Conservation (phyloP, 1,140 invertebrate genomes). For the Ceratosolen fusciceps region DNA sequence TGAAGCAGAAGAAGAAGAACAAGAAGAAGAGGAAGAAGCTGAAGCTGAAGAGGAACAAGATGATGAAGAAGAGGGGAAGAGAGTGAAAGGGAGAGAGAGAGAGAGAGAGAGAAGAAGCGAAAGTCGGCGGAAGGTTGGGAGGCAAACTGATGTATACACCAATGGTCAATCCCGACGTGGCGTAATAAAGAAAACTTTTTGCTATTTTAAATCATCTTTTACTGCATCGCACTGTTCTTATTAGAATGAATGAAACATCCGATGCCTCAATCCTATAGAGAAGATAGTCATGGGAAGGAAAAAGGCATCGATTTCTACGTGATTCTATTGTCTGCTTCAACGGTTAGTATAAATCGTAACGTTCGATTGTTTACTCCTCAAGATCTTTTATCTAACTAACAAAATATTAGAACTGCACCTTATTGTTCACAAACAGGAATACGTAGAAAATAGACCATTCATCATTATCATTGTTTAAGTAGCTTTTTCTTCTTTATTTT, state of each 20-base stretch:
- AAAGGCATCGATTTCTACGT: background rate
- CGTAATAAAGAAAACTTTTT: background rate
- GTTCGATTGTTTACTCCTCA: background rate
- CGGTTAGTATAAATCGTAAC: background rate
- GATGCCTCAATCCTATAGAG: background rate
- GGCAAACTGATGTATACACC: background rate
- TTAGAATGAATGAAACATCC: background rate
- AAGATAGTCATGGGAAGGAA: background rate
- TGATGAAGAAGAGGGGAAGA: background rate
- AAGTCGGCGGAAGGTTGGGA: background rate
- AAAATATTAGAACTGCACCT: background rate
- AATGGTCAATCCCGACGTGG: background rate
- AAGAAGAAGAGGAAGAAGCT: no score
- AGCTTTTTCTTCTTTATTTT: no score
- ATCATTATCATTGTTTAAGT: no score
- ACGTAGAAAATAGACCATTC: no score
- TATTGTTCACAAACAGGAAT: no score
- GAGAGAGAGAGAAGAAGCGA: constrained; percentile 4
- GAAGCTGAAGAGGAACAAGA: background rate
- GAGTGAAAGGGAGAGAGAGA: constrained; percentile 1
- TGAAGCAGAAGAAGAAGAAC: background rate
- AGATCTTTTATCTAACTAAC: background rate
- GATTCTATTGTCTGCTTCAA: background rate
- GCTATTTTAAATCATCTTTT: constrained; percentile 10
- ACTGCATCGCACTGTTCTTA: background rate